Base-by-base conservation (phyloP, 2,113 vertebrate genomes). In the Micronycteris hirsuta region DNA sequence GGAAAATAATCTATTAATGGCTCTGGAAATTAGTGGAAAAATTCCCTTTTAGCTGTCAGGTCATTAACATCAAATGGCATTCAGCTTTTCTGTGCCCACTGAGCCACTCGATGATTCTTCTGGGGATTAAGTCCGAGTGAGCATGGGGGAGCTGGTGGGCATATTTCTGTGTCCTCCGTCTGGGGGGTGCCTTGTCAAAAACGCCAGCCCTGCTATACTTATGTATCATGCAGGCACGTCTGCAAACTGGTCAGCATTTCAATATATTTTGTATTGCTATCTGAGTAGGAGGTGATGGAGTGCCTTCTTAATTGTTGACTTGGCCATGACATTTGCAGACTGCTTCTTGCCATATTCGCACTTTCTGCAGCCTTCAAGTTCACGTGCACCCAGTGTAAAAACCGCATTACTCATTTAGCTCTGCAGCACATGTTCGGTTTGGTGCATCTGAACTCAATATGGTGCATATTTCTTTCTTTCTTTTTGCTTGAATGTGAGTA, bases 241-340 rank as follows among this genome's bases (percentile, higher is more conserved):
- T 95, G 80, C 52, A 58, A 54, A 22, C 16, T 19, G 70, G 63
- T 73, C n/a, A 63, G 36, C 17, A 77, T 17, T 56, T 87, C 26
- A 80, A 28, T 81, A 22, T 31, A 52, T 52, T 88, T 92, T 87
- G 28, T 47, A 73, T 73, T 92, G 78, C 56, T 83, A 71, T 89
- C 76, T 93, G 52, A 81, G 76, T 77, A 84, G 65, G 86, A 97
- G 71, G 43, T 36, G 36, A 16, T 89, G 52, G 94, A 45, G 22
- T 84, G 82, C 68, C 73, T 26, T 89, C 73, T 80, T 54, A 68
- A 73, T 93, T 91, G 94, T 56, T 91, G 88, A 94, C 85, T 93
- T 96, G 88, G 58, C 38, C 22, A 11, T 96, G 94, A 86, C 83
- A 96, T 93, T 95, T 97, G 67, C 96, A 93, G 84, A 90, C 88